These are phyloP conservation scores for Osmoderma eremita DNA, from an alignment of 2,888 invertebrate genomes.

Conservation along the genomic window DNA sequence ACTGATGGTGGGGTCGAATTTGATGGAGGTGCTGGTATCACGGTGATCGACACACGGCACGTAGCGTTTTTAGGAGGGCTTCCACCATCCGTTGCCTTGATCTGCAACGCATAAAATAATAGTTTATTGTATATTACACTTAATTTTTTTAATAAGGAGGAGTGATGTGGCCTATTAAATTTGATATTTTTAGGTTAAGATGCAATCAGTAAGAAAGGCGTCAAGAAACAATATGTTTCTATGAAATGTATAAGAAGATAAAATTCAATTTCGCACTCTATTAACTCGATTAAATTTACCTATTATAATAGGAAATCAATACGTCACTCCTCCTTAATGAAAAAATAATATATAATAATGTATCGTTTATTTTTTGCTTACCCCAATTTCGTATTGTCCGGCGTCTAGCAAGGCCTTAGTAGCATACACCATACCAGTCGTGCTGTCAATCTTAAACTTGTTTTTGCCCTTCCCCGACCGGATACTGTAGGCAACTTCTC, in stretches of 20 bases:
- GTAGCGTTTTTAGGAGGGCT: constrained; percentile 77
- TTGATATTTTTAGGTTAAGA: too few species aligned
- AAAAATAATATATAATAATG: too few species aligned
- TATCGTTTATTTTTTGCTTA: constrained; percentile 65
- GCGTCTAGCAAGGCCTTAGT: constrained; percentile 73
- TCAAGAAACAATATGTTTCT: too few species aligned
- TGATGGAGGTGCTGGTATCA: constrained; percentile 69
- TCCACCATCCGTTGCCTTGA: constrained; percentile 86
- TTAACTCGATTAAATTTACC: too few species aligned
- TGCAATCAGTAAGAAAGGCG: too few species aligned
- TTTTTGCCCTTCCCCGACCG: constrained; percentile 82
- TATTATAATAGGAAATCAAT: too few species aligned
- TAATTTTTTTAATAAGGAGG: not conserved
- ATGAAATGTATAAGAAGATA: not conserved
- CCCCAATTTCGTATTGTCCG: constrained; percentile 75
- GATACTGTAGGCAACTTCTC: constrained; percentile 82
- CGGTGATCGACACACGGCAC: constrained; percentile 78
- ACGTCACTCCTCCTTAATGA: too few species aligned
- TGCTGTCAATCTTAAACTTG: constrained; percentile 83
- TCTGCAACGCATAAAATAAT: too few species aligned
- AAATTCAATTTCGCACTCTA: not conserved
- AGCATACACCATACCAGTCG: constrained; percentile 84
- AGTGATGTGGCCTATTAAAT: too few species aligned
- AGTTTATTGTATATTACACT: not conserved
- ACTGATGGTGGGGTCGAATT: constrained; percentile 73